Base-by-base conservation (phyloP, 1,140 invertebrate genomes). In the Brachionus koreanus region DNA sequence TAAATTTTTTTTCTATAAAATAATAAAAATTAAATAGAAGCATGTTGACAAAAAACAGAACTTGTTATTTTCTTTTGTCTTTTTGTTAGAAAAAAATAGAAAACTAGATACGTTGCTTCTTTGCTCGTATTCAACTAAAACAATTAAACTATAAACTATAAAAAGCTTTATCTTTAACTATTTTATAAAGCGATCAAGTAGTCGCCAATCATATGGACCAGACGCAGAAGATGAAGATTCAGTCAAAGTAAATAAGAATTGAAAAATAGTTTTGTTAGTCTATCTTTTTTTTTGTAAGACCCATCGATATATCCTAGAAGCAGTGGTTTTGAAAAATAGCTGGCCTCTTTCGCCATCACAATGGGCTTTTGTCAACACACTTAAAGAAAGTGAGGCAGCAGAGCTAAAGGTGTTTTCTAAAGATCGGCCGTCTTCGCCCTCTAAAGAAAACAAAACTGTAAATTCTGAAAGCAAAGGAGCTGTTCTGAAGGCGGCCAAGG, bases 291-390 rank as follows among this genome's bases (percentile, higher is more conserved):
- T 83, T 23, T 86, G 83, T 0, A 83, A 88, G 86, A 85, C 85
- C 3, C 87, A 88, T 84, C 87, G 88, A 76, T 88, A 88, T 83
- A 86, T 87, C 39, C 86, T 88, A 49, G 86, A 88, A 82, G 88
- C 87, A 0, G 84, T 84, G 23, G 87, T 88, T 29, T 63, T 87
- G 82, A 84, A 86, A 49, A 85, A 87, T 74, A 87, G 87, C 83
- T 88, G 88, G 88, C 87, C 88, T 10, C 77, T 88, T 63, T 85
- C 86, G n/a, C 85, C 86, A 81, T 82, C 83, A 74, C 85, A 85
- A 69, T 88, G 87, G 88, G 61, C 83, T 49, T 88, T 88, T 86
- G 87, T 88, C 7, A 86, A 88, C 33, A 85, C 84, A 83, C 83
- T 88, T 16, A 87, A 86, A 83, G 87, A 88, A 76, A 83, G 86